phyloP scores from a whole-genome alignment of 2,797 vertebrate genomes.

The Ambastaia sidthimunki region DNA sequence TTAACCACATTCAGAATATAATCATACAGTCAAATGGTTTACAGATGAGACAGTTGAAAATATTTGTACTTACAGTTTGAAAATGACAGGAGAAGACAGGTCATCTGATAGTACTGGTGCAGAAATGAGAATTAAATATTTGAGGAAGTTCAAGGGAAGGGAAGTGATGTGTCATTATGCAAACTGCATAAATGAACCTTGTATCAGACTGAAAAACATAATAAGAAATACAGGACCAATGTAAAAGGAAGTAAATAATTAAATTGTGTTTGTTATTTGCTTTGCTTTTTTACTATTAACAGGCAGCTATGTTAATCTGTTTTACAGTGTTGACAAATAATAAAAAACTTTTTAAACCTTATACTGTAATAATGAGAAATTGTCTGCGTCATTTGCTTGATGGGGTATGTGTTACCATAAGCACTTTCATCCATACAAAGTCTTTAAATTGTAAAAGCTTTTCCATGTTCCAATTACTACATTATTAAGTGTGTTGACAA shows the following conservation, averaged over 20 bases:
- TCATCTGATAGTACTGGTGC: background rate
- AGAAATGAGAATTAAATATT: conserved; percentile 1
- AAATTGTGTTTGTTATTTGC: too few species aligned
- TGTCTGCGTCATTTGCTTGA: too few species aligned
- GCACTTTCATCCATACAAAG: too few species aligned
- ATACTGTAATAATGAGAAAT: too few species aligned
- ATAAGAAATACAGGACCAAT: background rate
- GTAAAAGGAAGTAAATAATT: background rate
- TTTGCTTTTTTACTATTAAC: too few species aligned
- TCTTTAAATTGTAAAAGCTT: too few species aligned
- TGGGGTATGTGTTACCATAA: too few species aligned
- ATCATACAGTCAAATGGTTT: background rate
- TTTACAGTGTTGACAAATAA: too few species aligned
- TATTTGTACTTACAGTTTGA: conserved; percentile 22
- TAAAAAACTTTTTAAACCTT: too few species aligned
- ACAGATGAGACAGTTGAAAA: background rate
- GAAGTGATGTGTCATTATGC: background rate
- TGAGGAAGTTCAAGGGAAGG: conserved; percentile 30
- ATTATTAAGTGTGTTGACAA: too few species aligned
- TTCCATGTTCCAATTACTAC: too few species aligned
- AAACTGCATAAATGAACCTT: background rate
- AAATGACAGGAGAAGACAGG: background rate
- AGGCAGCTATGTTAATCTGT: too few species aligned
- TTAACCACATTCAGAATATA: background rate
- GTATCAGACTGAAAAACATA: background rate